A percentile compares a stretch with the other conserved stretches of the same genome.
phyloP scores from a whole-genome alignment of 2,797 vertebrate genomes.

The Scarus forsteni region DNA sequence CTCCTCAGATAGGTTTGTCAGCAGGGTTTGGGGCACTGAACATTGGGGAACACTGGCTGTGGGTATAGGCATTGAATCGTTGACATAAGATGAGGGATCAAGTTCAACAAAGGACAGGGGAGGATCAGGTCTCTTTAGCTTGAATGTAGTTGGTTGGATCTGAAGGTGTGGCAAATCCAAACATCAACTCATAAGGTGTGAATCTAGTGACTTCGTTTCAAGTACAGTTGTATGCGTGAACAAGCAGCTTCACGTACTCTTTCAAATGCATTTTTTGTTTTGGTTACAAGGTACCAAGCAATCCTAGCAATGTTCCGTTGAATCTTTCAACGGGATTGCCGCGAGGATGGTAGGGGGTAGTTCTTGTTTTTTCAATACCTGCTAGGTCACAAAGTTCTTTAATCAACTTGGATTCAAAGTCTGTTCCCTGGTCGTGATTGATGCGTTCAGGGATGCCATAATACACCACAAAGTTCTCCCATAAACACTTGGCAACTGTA shows the following conservation, averaged over 20 bases:
- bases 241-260: neutral
- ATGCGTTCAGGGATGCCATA: neutral
- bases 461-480: neutral
- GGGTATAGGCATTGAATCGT: too few relatives aligned
- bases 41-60: too few relatives aligned
- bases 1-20: too few relatives aligned
- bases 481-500: neutral
- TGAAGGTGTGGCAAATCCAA: too few relatives aligned
- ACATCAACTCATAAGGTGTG: constrained; percentile 2
- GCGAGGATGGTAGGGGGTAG: neutral
- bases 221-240: constrained; percentile 10
- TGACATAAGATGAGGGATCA: too few relatives aligned
- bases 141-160: too few relatives aligned
- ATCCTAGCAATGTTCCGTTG: neutral
- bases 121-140: too few relatives aligned
- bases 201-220: neutral
- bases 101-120: too few relatives aligned
- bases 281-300: neutral
- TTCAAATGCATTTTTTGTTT: neutral
- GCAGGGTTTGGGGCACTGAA: too few relatives aligned
- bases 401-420: constrained; percentile 6
- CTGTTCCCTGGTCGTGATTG: neutral
- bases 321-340: neutral
- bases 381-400: neutral
- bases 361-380: neutral